Evolutionary conservation across 2,113 vertebrate species (phyloP), one percentile per base, ranked within the genome.

Genomic region (Daphoenositta chrysoptera): DNA sequence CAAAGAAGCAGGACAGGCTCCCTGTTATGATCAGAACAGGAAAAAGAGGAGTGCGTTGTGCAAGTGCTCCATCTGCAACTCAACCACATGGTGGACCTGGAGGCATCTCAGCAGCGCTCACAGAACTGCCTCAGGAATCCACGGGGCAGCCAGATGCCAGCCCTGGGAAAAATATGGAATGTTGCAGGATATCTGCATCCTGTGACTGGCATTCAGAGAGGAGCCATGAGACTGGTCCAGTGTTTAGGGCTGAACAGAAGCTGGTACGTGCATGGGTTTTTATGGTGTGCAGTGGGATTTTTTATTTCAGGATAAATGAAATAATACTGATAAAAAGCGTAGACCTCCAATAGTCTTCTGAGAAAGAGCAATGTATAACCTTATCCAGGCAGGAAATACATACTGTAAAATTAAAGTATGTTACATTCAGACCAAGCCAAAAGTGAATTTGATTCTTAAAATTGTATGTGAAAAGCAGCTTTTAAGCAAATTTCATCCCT

Each of bases 61-160:
- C 81, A 63, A 89, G 45, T 58, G 42, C 56, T 97, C 92, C 90
- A 94, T 96, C 90, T 96, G 94, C 88, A 95, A 35, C 57, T 61
- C 26, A 17, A 9, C 63, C 91, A 76, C 70, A 7, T 57, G 89
- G 31, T 23, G 73, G 61, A 58, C 16, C 92, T 76, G 77, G 61
- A 91, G 85, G 90, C 90, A 73, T 45, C 45, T 81, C 78, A 48
- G 18, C 86, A 92, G 57, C 1, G 9, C 24, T 45, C 39, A 31
- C 86, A 94, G 60, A 97, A 76, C 72, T 11, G 93, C 93, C 95
- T 63, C 61, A 48, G 91, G 91, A 96, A 68, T 77, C 22, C 64
- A 75, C 83, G 89, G 83, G 42, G 89, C 71, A 83, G 78, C 92
- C 94, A 97, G 96, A 93, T 97, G 94, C 93, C 91, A 96, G 65